Evolutionary conservation across 2,888 invertebrate species (phyloP), one percentile per base, ranked within the genome.

Genomic region (Dolichomitus sp.): DNA sequence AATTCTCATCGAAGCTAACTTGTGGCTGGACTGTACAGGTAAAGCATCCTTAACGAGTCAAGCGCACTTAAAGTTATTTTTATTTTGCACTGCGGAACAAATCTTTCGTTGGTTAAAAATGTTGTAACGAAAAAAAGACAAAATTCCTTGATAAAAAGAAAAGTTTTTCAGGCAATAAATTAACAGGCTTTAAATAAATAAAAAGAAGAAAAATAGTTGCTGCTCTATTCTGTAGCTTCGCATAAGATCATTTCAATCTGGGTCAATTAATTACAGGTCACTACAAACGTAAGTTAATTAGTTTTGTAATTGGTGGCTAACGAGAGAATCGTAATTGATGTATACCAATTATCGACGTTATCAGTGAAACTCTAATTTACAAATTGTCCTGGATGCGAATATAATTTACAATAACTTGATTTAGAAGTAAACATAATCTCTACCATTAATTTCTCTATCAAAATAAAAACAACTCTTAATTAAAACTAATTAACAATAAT

Each of bases 51-150:
- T 59, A 50, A 61, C 68, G 37, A 30, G 50, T 61, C 40, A 42
- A 61, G 68, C 1, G 30, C 57, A 33, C 63, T 66, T 30, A 12
- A 57, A 33, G 45, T 65, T 66, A 74, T 76, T 66, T 75, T 65
- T 52, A 54, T 80, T 66, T 72, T 37, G n/a, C n/a, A 33, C 17
- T 17, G 17, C 1, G 40, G 9, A 30, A 27, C 57, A 57, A 9
- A 57, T 59, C 9, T 33, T 59, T 23, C 50, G 59, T 30, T 30
- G 30, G 4, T 57, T 57, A 37, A 37, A 6, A 14, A 12, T 45
- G 14, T 45, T 45, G 1, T 37, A 2, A 37, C 2, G 3, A 37
- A 6, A 37, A 37, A 6, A 37, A 37, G 1, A 37, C 11, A 37
- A 37, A 14, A 14, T 42, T 12, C 42, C 12, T 2, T 37, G n/a